Evolutionary conservation across 1,140 invertebrate genomes (phyloP).

Genomic region (Philaenus spumarius): DNA sequence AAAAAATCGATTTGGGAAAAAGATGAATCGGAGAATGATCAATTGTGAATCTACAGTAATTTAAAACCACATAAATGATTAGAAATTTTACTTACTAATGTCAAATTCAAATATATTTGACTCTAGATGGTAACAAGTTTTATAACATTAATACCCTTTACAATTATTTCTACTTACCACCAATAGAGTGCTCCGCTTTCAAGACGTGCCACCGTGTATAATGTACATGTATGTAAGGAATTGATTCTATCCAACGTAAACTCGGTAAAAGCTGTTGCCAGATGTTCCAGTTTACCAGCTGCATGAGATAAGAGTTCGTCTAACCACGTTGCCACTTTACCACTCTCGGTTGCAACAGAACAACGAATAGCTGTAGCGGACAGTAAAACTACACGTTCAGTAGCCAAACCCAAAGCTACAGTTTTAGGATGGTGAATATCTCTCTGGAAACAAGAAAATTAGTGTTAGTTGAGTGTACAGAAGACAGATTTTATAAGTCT

Average conservation of each 20-base stretch:
- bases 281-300: slow-evolving; percentile 83
- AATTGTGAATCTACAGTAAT: no score
- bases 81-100: no score
- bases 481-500: neutral
- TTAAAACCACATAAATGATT: no score
- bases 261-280: slow-evolving; percentile 77
- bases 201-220: slow-evolving; percentile 88
- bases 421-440: slow-evolving; percentile 78
- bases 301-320: slow-evolving; percentile 73
- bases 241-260: slow-evolving; percentile 75
- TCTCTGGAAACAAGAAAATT: slow-evolving; percentile 45
- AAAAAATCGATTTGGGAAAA: no score
- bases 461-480: no score
- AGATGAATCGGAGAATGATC: no score
- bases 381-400: slow-evolving; percentile 65
- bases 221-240: slow-evolving; percentile 83
- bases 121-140: no score
- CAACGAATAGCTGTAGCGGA: slow-evolving; percentile 72
- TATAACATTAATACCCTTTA: no score
- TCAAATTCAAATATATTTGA: no score
- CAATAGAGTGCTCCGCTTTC: slow-evolving; percentile 92
- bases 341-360: slow-evolving; percentile 74
- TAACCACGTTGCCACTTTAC: slow-evolving; percentile 83
- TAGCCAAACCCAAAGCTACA: slow-evolving; percentile 53
- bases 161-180: slow-evolving; percentile 64